Evolutionary conservation across 92 coral and sea anemone genomes (phyloP).

Genomic region (Chrysogorgia sp.): DNA sequence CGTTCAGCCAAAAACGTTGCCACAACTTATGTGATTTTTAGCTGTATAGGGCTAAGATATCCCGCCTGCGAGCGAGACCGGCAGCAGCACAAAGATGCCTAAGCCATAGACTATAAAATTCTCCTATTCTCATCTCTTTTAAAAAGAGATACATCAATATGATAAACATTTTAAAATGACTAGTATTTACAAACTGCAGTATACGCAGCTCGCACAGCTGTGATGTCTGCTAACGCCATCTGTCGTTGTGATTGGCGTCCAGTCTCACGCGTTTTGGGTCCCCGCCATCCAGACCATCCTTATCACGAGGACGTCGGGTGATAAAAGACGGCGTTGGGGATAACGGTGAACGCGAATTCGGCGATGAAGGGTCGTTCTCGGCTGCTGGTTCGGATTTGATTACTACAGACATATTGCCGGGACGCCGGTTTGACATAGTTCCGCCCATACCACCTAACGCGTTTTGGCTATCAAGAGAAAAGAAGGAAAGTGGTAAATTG

Average conservation of each 20-base stretch:
- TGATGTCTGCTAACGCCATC: conserved; percentile 76
- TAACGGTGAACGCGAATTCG: conserved; percentile 83
- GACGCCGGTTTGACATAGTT: conserved; percentile 43
- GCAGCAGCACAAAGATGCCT: too few species aligned
- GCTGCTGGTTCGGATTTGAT: conserved; percentile 88
- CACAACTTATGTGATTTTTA: too few species aligned
- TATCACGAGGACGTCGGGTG: conserved; percentile 68
- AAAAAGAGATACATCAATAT: not conserved
- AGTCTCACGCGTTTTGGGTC: conserved; percentile 81
- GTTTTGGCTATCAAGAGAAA: not conserved
- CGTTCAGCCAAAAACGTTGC: not conserved
- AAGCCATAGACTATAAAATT: not conserved
- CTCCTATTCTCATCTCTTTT: not conserved
- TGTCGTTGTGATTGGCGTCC: conserved; percentile 78
- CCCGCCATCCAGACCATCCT: conserved; percentile 82
- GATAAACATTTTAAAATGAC: not conserved
- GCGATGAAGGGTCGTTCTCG: conserved; percentile 90
- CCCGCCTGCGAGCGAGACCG: too few species aligned
- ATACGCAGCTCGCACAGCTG: conserved; percentile 27
- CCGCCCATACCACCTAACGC: conserved; percentile 20
- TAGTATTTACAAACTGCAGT: conserved; percentile 11
- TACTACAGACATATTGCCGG: conserved; percentile 67
- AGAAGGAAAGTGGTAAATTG: too few species aligned
- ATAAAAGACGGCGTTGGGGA: conserved; percentile 83
- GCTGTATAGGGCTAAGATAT: too few species aligned